Percentiles rank a stretch among this genome's conserved stretches.
phyloP scores from a whole-genome alignment of 2,888 invertebrate species.

The Phymatocera aterrima region DNA sequence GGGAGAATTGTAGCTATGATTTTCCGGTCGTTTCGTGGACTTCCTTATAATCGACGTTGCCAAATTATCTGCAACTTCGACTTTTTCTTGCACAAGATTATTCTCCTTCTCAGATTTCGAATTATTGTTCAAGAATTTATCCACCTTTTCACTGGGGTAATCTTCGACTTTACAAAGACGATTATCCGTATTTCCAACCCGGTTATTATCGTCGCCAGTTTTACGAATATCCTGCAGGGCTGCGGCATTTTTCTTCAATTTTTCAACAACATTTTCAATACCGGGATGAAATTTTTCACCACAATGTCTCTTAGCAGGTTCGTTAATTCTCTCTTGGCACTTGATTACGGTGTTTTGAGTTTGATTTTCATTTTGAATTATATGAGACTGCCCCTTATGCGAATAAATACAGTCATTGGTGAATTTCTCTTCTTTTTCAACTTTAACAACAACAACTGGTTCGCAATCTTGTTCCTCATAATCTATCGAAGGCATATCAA shows the following conservation, averaged over 20 bases:
- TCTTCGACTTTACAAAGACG: conserved; percentile 51
- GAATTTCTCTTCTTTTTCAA: conserved; percentile 57
- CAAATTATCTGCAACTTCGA: neutral
- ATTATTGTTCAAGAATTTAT: conserved; percentile 1
- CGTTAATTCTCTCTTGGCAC: conserved; percentile 43
- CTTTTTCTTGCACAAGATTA: neutral
- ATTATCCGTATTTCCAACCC: neutral
- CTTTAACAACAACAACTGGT: conserved; percentile 58
- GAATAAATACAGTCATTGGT: conserved; percentile 41
- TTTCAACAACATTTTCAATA: conserved; percentile 70
- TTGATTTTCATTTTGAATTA: too few species aligned
- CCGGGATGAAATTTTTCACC: conserved; percentile 65
- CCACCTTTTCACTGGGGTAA: neutral
- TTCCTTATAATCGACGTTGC: neutral
- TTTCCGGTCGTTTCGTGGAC: neutral
- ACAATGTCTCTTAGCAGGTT: conserved; percentile 55
- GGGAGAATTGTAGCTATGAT: conserved; percentile 30
- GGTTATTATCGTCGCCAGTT: conserved; percentile 17
- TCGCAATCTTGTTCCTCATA: conserved; percentile 66
- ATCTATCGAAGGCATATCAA: conserved; percentile 70
- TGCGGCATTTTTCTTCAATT: conserved; percentile 69
- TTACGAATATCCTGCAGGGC: conserved; percentile 55
- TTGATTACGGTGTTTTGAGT: neutral
- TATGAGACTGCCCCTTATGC: conserved; percentile 15
- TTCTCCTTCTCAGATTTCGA: neutral